Percentiles rank a stretch among this genome's conserved stretches.
Conservation (phyloP, 2,888 invertebrate species). For the Mycalesis mineus region DNA sequence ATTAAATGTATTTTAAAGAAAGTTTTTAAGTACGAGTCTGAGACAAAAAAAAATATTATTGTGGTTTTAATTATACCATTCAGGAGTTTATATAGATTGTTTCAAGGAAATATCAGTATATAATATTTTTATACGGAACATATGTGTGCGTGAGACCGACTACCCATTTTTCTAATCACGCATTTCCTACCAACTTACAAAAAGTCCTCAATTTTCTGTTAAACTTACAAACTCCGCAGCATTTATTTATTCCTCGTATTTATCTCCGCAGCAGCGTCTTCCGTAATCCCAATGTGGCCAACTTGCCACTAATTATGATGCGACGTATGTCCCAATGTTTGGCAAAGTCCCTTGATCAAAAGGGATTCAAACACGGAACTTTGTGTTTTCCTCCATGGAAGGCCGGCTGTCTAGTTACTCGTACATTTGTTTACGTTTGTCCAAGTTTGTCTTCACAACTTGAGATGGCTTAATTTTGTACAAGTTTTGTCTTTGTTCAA, state of each 20-base stretch:
- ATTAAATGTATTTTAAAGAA: no score
- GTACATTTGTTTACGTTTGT: constrained; percentile 22
- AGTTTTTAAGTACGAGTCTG: no score
- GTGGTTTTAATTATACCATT: no score
- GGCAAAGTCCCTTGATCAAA: constrained; percentile 13
- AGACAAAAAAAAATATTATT: no score
- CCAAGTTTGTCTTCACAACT: constrained; percentile 17
- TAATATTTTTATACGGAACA: no score
- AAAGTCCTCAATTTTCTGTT: no score
- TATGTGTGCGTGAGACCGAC: no score
- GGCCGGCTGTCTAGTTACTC: background rate
- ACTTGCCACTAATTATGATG: constrained; percentile 7
- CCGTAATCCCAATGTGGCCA: background rate
- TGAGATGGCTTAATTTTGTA: constrained; percentile 28
- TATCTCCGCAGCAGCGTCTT: background rate
- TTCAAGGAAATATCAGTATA: no score
- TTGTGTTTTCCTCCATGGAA: constrained; percentile 12
- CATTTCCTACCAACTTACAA: no score
- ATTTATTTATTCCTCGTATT: no score
- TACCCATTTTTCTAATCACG: no score
- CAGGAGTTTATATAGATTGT: no score
- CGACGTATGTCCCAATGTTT: constrained; percentile 4
- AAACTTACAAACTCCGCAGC: background rate
- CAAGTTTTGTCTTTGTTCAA: constrained; percentile 25
- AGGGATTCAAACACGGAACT: constrained; percentile 7